Percentiles rank a stretch among this genome's conserved stretches.
Conservation (phyloP, 2,113 vertebrate genomes). For the Trachemys scripta region DNA sequence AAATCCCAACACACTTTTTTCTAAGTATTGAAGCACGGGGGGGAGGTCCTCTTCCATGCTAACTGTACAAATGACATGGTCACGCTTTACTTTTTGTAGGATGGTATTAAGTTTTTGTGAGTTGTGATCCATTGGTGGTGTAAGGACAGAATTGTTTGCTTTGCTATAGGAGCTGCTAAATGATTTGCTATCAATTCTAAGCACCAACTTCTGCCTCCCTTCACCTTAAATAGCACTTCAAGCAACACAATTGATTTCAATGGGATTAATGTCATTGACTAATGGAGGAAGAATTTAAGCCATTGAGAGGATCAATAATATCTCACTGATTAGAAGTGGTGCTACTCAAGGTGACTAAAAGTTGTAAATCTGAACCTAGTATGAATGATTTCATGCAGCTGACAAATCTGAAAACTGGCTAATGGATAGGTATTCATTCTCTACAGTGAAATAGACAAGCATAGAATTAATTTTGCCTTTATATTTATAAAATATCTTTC, state of each 20-base stretch:
- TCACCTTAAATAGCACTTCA: neutral
- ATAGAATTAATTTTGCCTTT: neutral
- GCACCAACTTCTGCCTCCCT: neutral
- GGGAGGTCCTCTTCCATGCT: neutral
- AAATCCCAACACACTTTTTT: neutral
- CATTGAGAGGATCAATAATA: conserved; percentile 33
- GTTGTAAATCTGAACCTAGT: neutral
- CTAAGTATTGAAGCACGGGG: neutral
- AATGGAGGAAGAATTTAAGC: neutral
- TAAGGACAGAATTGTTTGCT: neutral
- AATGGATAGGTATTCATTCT: neutral
- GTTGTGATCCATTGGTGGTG: neutral
- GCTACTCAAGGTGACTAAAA: neutral
- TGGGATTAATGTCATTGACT: conserved; percentile 11
- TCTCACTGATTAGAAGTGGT: neutral
- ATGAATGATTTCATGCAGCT: neutral
- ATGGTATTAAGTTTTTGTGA: neutral
- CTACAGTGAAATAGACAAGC: neutral
- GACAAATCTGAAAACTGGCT: neutral
- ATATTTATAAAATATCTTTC: neutral
- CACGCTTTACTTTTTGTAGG: neutral
- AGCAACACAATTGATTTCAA: conserved; percentile 14
- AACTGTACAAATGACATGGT: neutral
- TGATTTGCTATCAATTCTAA: neutral
- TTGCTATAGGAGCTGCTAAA: neutral